A percentile compares a stretch with the other conserved stretches of the same genome.
These are phyloP conservation scores for Urocitellus parryii DNA, from an alignment of 2,113 vertebrate species.

Conservation along the genomic window DNA sequence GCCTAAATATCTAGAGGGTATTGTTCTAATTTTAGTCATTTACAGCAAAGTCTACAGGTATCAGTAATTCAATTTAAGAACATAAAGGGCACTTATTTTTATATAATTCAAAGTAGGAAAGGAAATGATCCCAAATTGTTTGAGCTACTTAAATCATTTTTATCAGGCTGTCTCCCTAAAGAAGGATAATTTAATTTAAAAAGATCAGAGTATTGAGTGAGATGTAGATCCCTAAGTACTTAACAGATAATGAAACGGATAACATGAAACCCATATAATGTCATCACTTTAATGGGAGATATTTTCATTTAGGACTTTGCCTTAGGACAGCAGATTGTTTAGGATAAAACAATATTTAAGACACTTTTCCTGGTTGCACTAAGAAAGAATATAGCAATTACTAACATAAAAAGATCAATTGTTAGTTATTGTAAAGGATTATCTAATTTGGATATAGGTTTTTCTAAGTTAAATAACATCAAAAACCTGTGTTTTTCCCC, in stretches of 20 bases:
- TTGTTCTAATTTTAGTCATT: constrained; percentile 40
- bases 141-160: constrained; percentile 68
- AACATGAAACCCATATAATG: constrained; percentile 22
- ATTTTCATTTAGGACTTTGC: constrained; percentile 1
- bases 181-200: constrained; percentile 71
- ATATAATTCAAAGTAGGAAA: constrained; percentile 37
- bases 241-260: constrained; percentile 55
- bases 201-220: constrained; percentile 53
- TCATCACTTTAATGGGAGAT: not conserved
- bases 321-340: not conserved
- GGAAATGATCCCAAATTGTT: constrained; percentile 51
- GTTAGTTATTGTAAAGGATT: not conserved
- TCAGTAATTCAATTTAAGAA: constrained; percentile 32
- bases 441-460: not conserved
- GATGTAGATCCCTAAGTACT: constrained; percentile 19
- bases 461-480: not conserved
- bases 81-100: constrained; percentile 18
- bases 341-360: not conserved
- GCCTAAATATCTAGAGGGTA: not conserved
- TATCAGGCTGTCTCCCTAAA: constrained; percentile 60
- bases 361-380: not conserved
- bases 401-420: not conserved
- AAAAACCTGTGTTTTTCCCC: not conserved
- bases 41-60: not conserved
- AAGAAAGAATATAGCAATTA: not conserved